Conservation (phyloP, 1,140 invertebrate genomes). For the Pararge aegeria region DNA sequence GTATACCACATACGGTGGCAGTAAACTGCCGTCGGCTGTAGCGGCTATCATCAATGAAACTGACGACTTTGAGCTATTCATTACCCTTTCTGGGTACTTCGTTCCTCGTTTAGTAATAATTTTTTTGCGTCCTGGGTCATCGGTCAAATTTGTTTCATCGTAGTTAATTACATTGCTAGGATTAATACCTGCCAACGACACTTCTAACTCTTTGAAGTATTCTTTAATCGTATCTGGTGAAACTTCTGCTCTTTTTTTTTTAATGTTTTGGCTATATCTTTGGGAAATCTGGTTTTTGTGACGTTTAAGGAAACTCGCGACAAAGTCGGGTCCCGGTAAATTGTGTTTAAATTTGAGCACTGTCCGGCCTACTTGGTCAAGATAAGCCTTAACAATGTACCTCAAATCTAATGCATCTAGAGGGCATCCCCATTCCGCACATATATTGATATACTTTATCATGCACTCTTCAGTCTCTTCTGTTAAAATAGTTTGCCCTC, state of each 20-base stretch:
- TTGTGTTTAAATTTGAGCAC: too few relatives aligned
- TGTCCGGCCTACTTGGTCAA: too few relatives aligned
- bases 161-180: slow-evolving; percentile 12
- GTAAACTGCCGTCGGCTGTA: background rate
- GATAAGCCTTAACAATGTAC: too few relatives aligned
- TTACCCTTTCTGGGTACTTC: slow-evolving; percentile 16
- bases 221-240: slow-evolving; percentile 9
- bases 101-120: slow-evolving; percentile 17
- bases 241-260: slow-evolving; percentile 13
- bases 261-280: slow-evolving; percentile 1
- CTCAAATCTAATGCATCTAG: too few relatives aligned
- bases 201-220: slow-evolving; percentile 18
- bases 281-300: too few relatives aligned
- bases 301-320: too few relatives aligned
- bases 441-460: too few relatives aligned
- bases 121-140: slow-evolving; percentile 18
- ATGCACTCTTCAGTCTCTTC: too few relatives aligned
- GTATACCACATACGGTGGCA: slow-evolving; percentile 8
- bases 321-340: too few relatives aligned
- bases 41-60: slow-evolving; percentile 12
- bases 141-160: slow-evolving; percentile 17
- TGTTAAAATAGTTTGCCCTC: too few relatives aligned
- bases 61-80: slow-evolving; percentile 14
- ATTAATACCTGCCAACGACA: slow-evolving; percentile 2
- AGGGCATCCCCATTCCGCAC: too few relatives aligned